Evolutionary conservation across 2,113 vertebrate genomes (phyloP), one percentile per base, ranked within the genome.

Genomic region (Protomyctophum bolini): DNA sequence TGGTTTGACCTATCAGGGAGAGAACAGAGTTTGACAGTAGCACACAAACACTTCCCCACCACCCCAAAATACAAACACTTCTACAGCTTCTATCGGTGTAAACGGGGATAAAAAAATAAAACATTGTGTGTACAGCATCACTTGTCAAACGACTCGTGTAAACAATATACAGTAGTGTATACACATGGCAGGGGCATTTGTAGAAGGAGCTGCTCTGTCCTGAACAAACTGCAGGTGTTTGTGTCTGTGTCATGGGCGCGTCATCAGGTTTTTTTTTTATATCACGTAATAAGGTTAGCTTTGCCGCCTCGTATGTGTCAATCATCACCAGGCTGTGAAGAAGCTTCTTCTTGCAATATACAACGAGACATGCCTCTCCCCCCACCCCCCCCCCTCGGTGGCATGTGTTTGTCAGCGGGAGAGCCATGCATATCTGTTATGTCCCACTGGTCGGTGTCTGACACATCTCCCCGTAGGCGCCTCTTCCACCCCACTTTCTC

Each of bases 1-100:
- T 95, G 73, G 87, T 80, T 47, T 95, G 95, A 84, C 95, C 97
- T 98, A 80, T 56, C 61, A 64, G 10, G 69, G 54, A 41, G 69
- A 29, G 8, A 2, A 7, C 2, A 7, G 6, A 7, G 49, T 54
- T 55, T 51, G 11, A 72, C n/a, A 65, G 52, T 28, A 47, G 65
- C 29, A 68, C 60, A 76, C 5, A 14, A 2, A 12, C 8, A 5
- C 6, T 15, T 21, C 45, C 2, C 11, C 21, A 12, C 10, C n/a
- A 45, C 41, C 12, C 11, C 12, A 33, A 12, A 64, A 21, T 10
- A 8, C 0, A 48, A 21, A 33, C 14, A 10, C 33, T 41, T 41
- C 33, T 41, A 6, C 33, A 41, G 33, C 33, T 41, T 41, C 33
- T 41, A 41, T 21, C 21, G 12, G 3, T n/a, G 12, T n/a, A 54